Base-by-base conservation (phyloP, 2,888 invertebrate genomes). In the Cremastinae sp. region DNA sequence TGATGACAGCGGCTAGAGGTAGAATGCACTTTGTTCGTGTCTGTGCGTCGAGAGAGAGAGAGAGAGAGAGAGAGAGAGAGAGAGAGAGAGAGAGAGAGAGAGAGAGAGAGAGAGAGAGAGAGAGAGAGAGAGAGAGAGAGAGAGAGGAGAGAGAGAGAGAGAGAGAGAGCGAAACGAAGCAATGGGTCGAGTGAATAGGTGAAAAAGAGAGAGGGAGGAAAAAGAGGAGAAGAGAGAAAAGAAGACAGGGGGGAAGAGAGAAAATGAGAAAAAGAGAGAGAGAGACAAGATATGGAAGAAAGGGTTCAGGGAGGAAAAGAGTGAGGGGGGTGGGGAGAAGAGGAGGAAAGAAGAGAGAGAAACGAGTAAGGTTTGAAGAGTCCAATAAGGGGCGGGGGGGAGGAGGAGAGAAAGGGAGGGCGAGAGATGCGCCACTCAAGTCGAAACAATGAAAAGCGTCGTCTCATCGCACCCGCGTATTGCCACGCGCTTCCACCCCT, bases 361-460 rank as follows among this genome's bases (percentile, higher is more conserved):
- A 28, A 28, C 5, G 58, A 53, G 10, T 14, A 12, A 73, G 45
- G 58, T 12, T 20, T 14, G 45, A 43, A 47, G 20, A 41, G 14
- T 49, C 16, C 53, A 28, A 54, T 20, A 59, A 22, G 58, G 54
- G 14, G 16, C 1, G 16, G 41, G 59, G 43, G 41, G 14, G 56
- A 36, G 58, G 22, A 59, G 38, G 53, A 36, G 70, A 76, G 78
- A 14, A 41, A n/a, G 14, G 28, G 70, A 12, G 43, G 38, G 58
- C 49, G 56, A 38, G 73, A 78, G 79, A 78, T 75, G 81, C 81
- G 75, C 81, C 84, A 83, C 84, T 84, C 85, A 79, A 83, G 80
- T 79, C 79, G 80, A 85, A 86, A 86, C 85, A 85, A 85, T 81
- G 81, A 81, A 71, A 82, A 81, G 82, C 82, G 80, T 81, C 79